Percentiles rank a stretch among this genome's conserved stretches.
phyloP scores from a whole-genome alignment of 1,140 invertebrate species.

The Hirudo medicinalis region DNA sequence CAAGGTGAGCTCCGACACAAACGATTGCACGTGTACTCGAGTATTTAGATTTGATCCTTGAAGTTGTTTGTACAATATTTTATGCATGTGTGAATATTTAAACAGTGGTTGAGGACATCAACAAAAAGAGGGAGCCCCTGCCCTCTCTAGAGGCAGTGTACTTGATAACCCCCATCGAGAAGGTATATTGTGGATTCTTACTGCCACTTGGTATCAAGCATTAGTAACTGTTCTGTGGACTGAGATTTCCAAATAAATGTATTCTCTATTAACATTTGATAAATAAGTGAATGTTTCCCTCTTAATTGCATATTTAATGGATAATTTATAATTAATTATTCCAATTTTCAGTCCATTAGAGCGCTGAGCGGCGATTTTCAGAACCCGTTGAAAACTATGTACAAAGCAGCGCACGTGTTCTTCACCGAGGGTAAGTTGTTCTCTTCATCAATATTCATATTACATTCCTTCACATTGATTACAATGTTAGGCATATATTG shows the following conservation, averaged over 20 bases:
- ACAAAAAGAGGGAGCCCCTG: constrained; percentile 90
- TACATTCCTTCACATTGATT: not conserved
- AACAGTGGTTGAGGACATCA: constrained; percentile 91
- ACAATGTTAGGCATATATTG: not conserved
- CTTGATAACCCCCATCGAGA: constrained; percentile 85
- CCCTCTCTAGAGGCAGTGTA: constrained; percentile 94
- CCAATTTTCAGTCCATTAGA: constrained; percentile 39
- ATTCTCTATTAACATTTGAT: not conserved
- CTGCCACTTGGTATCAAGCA: too few relatives aligned
- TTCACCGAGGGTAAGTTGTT: constrained; percentile 82
- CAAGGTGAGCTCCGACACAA: too few relatives aligned
- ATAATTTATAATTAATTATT: not conserved
- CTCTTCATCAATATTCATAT: not conserved
- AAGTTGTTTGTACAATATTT: not conserved
- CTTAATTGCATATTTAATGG: not conserved
- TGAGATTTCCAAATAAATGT: too few relatives aligned
- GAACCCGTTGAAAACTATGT: constrained; percentile 86
- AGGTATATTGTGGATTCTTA: constrained; percentile 37
- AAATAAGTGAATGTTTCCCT: not conserved
- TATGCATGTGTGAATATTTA: constrained; percentile 22
- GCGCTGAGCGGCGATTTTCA: constrained; percentile 73
- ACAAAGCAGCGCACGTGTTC: constrained; percentile 89
- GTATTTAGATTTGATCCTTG: too few relatives aligned
- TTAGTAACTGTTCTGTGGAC: too few relatives aligned
- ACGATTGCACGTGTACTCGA: too few relatives aligned